Evolutionary conservation across 2,797 vertebrate species (phyloP), one percentile per base, ranked within the genome.

Genomic region (Chelon labrosus): DNA sequence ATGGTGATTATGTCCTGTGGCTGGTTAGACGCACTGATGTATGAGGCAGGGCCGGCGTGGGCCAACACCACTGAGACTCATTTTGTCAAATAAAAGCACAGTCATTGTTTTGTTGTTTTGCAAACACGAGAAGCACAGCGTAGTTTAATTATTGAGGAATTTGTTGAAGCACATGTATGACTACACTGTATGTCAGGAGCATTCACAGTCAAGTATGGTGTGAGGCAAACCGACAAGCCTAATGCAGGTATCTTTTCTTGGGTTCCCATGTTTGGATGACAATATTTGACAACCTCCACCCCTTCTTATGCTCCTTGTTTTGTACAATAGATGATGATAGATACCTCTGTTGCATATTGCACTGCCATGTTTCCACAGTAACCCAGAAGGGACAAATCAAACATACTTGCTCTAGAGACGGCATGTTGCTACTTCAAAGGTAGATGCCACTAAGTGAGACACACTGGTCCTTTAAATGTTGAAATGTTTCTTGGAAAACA

Each of bases 1-100:
- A 66, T 35, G 20, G 25, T 62, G 59, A 56, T 59, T 46, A 65
- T 77, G 46, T 75, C 67, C 67, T 73, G 20, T 80, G 53, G 67
- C 65, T 78, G 73, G 71, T 90, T 79, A 63, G 54, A 72, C 25
- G 37, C 50, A 59, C 17, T 75, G 60, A 73, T 75, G 37, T 75
- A 53, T 50, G 64, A 57, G 27, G n/a, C 20, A 44, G 27, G 47
- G 25, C 44, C 62, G 22, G 20, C 49, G 42, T 49, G 19, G 31
- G 27, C 44, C 16, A 55, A 52, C 39, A 52, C 7, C 12, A 46
- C 27, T 46, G 2, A 61, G 20, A 53, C 27, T 57, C 25, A 42
- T 55, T 80, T 73, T 62, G 64, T 67, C 7, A 65, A 65, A 72
- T 62, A 59, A 59, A 47, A 65, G 50, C 5, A 57, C 6, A 19